These are phyloP conservation scores for Myotis davidii DNA, from an alignment of 2,113 vertebrate genomes.

Conservation along the genomic window DNA sequence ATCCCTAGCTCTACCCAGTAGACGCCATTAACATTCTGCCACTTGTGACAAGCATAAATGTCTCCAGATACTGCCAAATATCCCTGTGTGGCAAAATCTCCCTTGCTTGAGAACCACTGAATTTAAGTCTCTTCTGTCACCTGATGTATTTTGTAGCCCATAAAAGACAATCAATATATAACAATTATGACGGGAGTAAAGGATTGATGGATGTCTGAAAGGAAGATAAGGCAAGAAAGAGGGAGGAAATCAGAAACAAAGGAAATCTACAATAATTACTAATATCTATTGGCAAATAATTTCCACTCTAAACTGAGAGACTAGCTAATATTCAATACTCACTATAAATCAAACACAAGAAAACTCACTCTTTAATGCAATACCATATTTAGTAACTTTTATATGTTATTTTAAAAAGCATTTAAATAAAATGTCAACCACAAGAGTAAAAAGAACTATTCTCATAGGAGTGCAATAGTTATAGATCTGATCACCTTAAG, in stretches of 20 bases:
- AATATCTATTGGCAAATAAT: background rate
- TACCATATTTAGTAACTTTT: background rate
- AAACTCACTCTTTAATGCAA: background rate
- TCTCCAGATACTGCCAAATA: background rate
- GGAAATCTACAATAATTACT: background rate
- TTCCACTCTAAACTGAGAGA: background rate
- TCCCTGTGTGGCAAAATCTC: background rate
- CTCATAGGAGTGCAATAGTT: background rate
- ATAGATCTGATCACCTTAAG: slow-evolving; percentile 14
- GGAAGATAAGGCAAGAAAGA: background rate
- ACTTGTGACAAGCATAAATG: background rate
- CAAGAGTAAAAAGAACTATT: slow-evolving; percentile 21
- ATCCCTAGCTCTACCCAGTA: background rate
- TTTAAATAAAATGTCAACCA: background rate
- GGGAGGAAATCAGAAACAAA: background rate
- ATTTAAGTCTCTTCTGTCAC: background rate
- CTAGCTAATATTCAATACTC: background rate
- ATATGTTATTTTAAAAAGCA: background rate
- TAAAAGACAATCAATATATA: background rate
- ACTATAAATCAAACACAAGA: background rate
- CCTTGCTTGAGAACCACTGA: background rate
- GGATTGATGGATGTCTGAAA: background rate
- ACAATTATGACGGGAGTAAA: background rate
- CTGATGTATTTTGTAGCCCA: background rate
- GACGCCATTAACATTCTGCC: background rate